Conservation (phyloP, 1,140 invertebrate genomes). For the Aricia agestis region DNA sequence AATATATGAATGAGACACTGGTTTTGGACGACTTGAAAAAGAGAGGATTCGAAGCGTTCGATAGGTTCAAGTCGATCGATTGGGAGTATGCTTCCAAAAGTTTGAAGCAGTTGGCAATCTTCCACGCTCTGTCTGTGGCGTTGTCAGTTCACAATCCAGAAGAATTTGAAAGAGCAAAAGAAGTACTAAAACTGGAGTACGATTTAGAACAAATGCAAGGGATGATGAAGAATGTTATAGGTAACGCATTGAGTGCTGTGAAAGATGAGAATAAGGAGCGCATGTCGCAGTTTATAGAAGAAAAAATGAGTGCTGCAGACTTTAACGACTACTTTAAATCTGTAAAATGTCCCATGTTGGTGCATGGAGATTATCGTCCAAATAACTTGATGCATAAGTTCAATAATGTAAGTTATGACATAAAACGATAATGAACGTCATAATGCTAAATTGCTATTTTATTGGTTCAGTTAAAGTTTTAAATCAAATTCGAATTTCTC, state of each 20-base stretch:
- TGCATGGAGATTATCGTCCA: constrained; percentile 45
- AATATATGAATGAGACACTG: constrained; percentile 39
- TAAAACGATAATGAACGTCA: background rate
- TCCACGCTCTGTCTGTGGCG: constrained; percentile 51
- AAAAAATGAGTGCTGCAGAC: constrained; percentile 2
- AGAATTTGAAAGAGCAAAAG: constrained; percentile 31
- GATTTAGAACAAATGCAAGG: constrained; percentile 18
- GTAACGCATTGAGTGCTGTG: constrained; percentile 23
- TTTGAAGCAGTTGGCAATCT: constrained; percentile 42
- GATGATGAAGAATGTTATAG: constrained; percentile 22
- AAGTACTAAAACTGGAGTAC: constrained; percentile 16
- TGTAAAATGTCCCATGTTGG: constrained; percentile 27
- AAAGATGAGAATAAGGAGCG: constrained; percentile 32
- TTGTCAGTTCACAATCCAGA: constrained; percentile 33
- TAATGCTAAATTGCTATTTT: too few relatives aligned
- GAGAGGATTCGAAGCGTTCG: constrained; percentile 36
- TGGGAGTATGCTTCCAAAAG: constrained; percentile 45
- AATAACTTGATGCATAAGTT: constrained; percentile 43
- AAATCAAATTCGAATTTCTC: too few relatives aligned
- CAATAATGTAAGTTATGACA: constrained; percentile 31
- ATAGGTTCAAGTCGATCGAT: constrained; percentile 44
- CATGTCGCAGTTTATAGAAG: constrained; percentile 24
- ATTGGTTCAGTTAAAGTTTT: too few relatives aligned
- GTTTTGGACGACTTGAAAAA: constrained; percentile 45
- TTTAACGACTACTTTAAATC: constrained; percentile 28